Percentiles rank a stretch among this genome's conserved stretches.
These are phyloP conservation scores for Thera britannica DNA, from an alignment of 2,888 invertebrate genomes.

Conservation along the genomic window DNA sequence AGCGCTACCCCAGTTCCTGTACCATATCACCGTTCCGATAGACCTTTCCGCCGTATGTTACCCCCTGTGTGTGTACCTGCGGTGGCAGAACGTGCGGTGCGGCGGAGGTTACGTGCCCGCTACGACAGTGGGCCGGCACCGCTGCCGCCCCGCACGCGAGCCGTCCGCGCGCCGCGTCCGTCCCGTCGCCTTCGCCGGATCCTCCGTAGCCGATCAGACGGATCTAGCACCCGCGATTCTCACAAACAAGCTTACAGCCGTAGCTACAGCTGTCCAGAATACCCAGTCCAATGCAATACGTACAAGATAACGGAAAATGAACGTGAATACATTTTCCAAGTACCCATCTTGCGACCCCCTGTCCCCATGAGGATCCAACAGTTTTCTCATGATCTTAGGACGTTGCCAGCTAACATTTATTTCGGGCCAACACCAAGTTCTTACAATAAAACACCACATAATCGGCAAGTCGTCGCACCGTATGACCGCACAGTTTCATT, in stretches of 20 bases:
- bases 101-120: constrained; percentile 51
- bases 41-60: constrained; percentile 53
- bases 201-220: constrained; percentile 69
- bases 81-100: constrained; percentile 58
- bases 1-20: constrained; percentile 63
- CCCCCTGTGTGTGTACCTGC: constrained; percentile 59
- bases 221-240: constrained; percentile 58
- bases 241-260: constrained; percentile 61
- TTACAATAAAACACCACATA: constrained; percentile 35
- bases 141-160: constrained; percentile 50
- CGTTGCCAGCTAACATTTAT: constrained; percentile 44
- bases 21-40: constrained; percentile 47
- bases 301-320: constrained; percentile 65
- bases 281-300: constrained; percentile 57
- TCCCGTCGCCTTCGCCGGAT: constrained; percentile 58
- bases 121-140: constrained; percentile 36
- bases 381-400: constrained; percentile 39
- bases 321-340: constrained; percentile 61
- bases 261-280: constrained; percentile 70
- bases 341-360: constrained; percentile 39
- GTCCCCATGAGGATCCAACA: constrained; percentile 12
- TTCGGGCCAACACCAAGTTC: constrained; percentile 39
- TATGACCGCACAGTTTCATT: constrained; percentile 39
- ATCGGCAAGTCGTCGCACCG: constrained; percentile 15
- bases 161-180: constrained; percentile 55